Evolutionary conservation across 53 echinoderm and acorn worm species (phyloP), one percentile per base, ranked within the genome.

Genomic region (Patiria pectinifera): DNA sequence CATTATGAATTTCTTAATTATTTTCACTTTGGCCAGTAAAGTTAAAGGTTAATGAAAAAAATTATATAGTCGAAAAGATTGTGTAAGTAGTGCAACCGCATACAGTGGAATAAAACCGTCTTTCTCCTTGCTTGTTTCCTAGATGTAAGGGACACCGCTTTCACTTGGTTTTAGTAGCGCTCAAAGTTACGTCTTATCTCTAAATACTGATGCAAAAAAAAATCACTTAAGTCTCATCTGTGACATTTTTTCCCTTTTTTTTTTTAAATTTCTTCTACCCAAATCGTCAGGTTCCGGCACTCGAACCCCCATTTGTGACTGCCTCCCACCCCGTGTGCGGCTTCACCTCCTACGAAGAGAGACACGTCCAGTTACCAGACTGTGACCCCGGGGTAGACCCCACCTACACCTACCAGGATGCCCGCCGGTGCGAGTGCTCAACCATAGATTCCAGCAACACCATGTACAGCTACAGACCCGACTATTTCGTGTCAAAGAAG

Each of bases 311-410:
- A 46, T 96, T 95, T 71, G 89, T 95, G 24, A 89, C 92, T 21
- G 91, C 94, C 24, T 83, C 79, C 10, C 97, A 97, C 48, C 88
- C 93, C 4, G 69, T 96, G 35, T 97, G 97, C 58, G 86, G 86
- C 35, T 91, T 83, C 69, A 95, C 88, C 19, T 66, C 91, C 35
- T 94, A 92, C 75, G 92, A 92, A 63, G 85, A 91, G 77, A 63
- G 69, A 49, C 85, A 96, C 35, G 83, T 95, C 43, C 48, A 80
- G 60, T 80, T 97, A 79, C 93, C 95, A 10, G 94, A 96, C 92
- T 97, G 97, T 45, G 93, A 95, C 85, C 85, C 91, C 19, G 96
- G 94, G 2, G 95, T 97, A 0, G 97, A 97, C 79, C 89, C 95
- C 14, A 77, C 82, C 60, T 94, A 95, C 93, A 85, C 86, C 21